Base-by-base conservation (phyloP, 1,140 invertebrate genomes). In the Ctenoplectra terminalis region DNA sequence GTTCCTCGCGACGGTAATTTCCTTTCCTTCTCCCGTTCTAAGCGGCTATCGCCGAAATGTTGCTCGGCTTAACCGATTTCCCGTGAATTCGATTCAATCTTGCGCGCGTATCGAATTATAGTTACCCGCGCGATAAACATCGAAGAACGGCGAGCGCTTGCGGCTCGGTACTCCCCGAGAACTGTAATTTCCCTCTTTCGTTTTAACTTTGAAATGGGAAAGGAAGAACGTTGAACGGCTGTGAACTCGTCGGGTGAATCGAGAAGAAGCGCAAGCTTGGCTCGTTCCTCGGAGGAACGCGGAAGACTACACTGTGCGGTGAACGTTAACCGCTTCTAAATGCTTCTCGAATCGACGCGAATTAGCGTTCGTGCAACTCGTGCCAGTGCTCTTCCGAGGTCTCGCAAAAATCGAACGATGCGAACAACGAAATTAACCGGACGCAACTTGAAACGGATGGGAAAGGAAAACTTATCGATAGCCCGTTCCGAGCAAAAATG, bases 311-410 rank as follows among this genome's bases (percentile, higher is more conserved):
- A 23, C 58, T 70, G 48, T 50, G 73, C 23, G 56, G 58, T 31
- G 54, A 74, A 71, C 78, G 83, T 81, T 91, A 90, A 91, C 71
- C 87, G 84, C 77, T 81, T 61, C 90, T 91, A 90, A 90, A 90
- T 67, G 82, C 72, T 80, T 72, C 74, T 70, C 80, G 82, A 83
- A 86, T 81, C 81, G 88, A 50, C 69, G 72, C 63, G 81, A 84
- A 87, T 87, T 87, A 56, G 72, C 74, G 64, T 71, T 74, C 48
- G 61, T 61, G 63, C 75, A 71, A 34, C 37, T 31, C 26, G 54
- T 8, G 64, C 31, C 29, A 52, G 31, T 13, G 61, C 20, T 43
- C 29, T 40, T 34, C 31, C 48, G 46, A 34, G 43, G 40, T 40
- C 54, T 50, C 29, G 34, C 29, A 56, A 60, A 26, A 52, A 34